Evolutionary conservation across 2,888 invertebrate species (phyloP).

Genomic region (Andrena bucephala): DNA sequence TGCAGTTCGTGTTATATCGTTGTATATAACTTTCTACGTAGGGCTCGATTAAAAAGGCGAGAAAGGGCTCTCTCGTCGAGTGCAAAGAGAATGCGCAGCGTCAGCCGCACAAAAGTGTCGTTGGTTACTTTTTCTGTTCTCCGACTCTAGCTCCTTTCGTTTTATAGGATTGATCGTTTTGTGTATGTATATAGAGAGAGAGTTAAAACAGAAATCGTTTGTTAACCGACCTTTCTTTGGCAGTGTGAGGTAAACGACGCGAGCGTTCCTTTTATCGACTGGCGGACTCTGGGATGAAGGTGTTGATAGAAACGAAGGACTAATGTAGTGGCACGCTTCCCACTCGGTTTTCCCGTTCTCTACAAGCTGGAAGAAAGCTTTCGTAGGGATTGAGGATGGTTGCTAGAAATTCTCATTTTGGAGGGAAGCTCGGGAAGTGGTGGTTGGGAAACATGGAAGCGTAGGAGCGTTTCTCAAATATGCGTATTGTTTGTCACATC

Average conservation of each 20-base stretch:
- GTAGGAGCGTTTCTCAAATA: constrained; percentile 7
- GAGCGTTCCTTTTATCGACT: constrained; percentile 15
- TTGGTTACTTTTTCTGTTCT: constrained; percentile 34
- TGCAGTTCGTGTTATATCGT: constrained; percentile 84
- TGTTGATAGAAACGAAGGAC: neutral
- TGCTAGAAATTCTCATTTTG: neutral
- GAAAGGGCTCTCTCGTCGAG: constrained; percentile 46
- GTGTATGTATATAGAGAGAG: neutral
- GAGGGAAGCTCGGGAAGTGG: neutral
- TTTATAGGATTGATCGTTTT: neutral
- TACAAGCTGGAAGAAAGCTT: neutral
- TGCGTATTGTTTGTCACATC: neutral
- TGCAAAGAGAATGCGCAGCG: constrained; percentile 37
- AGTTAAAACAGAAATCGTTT: neutral
- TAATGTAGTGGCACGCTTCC: neutral
- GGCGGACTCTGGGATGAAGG: constrained; percentile 17
- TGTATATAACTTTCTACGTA: constrained; percentile 77
- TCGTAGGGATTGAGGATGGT: constrained; percentile 10
- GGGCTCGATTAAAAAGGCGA: constrained; percentile 71
- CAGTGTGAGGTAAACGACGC: neutral
- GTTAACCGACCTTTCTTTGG: neutral
- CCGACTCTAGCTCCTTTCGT: neutral
- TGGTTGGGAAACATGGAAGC: no score
- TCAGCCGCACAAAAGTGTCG: constrained; percentile 44
- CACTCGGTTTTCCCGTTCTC: neutral